Evolutionary conservation across 1,140 invertebrate genomes (phyloP), one percentile per base, ranked within the genome.

Genomic region (Magallana gigas): DNA sequence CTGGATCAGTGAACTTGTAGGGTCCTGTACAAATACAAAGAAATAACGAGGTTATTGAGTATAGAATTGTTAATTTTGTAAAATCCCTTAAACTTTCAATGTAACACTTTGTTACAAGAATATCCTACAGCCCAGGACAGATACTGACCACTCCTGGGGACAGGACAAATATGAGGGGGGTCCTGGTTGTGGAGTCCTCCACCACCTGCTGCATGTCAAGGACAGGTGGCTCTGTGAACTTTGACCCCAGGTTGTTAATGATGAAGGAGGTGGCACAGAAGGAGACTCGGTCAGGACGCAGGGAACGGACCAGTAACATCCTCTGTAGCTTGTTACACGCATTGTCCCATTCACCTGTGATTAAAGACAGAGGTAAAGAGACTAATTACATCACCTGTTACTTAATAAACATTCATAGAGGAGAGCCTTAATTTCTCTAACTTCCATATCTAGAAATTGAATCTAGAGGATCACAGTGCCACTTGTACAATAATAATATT

Each of bases 301-400:
- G 91, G 1, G 94, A 95, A 14, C 95, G 89, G 14, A 95, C 93
- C 56, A 95, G 94, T 85, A 95, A 88, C 94, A 95, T 95, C 29
- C 93, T 91, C 89, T 95, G 95, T 62, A 95, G 91, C 90, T 97
- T 96, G 91, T 96, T 97, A 92, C 97, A 97, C 9, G 96, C 96
- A 83, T 97, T 96, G 91, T 98, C 97, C 97, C 97, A 98, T 90
- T 97, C 97, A 85, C 96, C 96, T 96, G 89, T 68, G 92, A 85
- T 87, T 14, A 16, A 16, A 64, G 2, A 16, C 62, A 64, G 18
- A 64, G 1, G 14, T 64, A 3, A 16, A 18, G 2, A 16, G 18
- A 64, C 62, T 4, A 16, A 64, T 18, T 48, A 64, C 18, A 16
- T 64, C 62, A 48, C 36, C 36, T 48, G 36, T 48, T 5, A 48